phyloP scores from a whole-genome alignment of 2,113 vertebrate genomes.

The Urocitellus parryii region DNA sequence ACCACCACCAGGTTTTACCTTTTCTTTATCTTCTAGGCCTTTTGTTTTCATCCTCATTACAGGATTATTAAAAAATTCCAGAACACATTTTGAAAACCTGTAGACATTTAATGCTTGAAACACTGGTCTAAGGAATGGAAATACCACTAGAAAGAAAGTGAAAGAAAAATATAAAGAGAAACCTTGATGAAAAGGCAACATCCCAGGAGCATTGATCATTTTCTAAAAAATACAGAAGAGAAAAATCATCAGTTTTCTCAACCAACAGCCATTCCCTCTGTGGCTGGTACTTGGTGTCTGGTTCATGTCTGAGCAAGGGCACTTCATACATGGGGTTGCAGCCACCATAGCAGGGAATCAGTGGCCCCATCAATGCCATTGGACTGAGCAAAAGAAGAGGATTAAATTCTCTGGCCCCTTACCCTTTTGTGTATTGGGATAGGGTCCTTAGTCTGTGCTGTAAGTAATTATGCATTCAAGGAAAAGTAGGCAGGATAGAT shows the following conservation, averaged over 20 bases:
- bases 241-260: not conserved
- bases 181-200: not conserved
- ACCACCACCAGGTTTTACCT: conserved; percentile 52
- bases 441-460: not conserved
- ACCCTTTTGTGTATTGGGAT: not conserved
- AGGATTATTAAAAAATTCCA: conserved; percentile 51
- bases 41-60: conserved; percentile 56
- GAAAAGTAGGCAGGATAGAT: not conserved
- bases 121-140: conserved; percentile 63
- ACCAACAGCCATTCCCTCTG: not conserved
- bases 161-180: not conserved
- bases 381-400: not conserved
- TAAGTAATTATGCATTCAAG: not conserved
- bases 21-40: conserved; percentile 50
- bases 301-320: not conserved
- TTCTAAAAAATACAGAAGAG: not conserved
- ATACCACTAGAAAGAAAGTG: conserved; percentile 10
- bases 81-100: not conserved
- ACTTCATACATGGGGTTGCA: not conserved
- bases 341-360: not conserved
- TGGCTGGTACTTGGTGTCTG: not conserved
- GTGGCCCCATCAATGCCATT: not conserved
- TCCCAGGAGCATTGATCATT: not conserved
- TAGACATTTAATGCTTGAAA: conserved; percentile 48
- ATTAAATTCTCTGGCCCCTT: not conserved